Base-by-base conservation (phyloP, 2,113 vertebrate genomes). In the Zeus faber region DNA sequence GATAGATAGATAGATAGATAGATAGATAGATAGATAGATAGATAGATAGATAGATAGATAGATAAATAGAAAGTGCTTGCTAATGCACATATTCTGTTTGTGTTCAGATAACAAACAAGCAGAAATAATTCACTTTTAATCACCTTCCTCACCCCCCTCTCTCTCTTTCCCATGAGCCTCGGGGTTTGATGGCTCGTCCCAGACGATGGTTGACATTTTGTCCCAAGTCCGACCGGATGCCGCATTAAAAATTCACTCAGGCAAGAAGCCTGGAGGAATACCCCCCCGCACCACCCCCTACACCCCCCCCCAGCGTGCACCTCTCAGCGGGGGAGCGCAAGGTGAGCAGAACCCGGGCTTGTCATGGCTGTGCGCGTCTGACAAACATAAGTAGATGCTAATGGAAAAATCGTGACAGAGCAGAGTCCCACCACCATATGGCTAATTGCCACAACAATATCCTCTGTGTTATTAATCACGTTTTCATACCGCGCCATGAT, bases 401-500 rank as follows among this genome's bases (percentile, higher is more conserved):
- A 99, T 99, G 95, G 95, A 91, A 92, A 92, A 96, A 94, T 97
- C 91, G 95, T 98, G 96, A 97, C 94, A 92, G 95, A 96, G 94
- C 94, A 92, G 92, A 96, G 95, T 95, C 95, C 96, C 96, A 93
- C 92, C 92, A 94, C 96, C 97, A 99, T 99, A 99, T 99, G 97
- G 97, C 97, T 98, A 98, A 99, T 99, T 99, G 97, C 95, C 95
- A 99, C 96, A 98, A 98, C 96, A 98, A 95, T 98, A 97, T 98
- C 95, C 94, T 97, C 95, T 90, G 91, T 95, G 96, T 97, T 98
- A 98, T 99, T 99, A 97, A 99, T 99, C 97, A 98, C 93, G 93
- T 95, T 98, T 98, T 96, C 93, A 94, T 95, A 94, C 92, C 89
- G 91, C 90, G 94, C 95, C 94, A 92, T 96, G 97, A 98, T 99